Conservation (phyloP, 2,113 vertebrate species). For the Cranoglanis bouderius region DNA sequence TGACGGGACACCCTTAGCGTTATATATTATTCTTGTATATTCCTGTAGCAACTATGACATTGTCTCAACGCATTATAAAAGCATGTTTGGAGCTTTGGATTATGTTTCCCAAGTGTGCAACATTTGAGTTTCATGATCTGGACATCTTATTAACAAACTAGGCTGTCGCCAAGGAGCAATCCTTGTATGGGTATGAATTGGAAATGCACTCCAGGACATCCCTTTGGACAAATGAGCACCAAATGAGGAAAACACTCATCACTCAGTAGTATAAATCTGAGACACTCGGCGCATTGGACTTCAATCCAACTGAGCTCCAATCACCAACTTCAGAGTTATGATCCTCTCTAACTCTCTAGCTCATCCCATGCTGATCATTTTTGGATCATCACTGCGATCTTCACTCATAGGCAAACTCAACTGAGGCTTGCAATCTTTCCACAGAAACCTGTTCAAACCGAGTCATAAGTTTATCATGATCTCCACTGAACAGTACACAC, state of each 20-base stretch:
- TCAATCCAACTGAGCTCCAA: background rate
- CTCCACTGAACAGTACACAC: background rate
- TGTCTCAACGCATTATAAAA: background rate
- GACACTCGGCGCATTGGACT: background rate
- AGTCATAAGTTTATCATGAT: too few species aligned
- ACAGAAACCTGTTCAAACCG: background rate
- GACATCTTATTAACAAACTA: background rate
- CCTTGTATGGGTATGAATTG: background rate
- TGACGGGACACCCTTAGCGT: too few species aligned
- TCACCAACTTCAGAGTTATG: background rate
- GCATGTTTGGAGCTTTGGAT: background rate
- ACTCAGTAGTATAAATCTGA: background rate
- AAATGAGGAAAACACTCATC: constrained; percentile 10
- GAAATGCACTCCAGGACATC: constrained; percentile 2
- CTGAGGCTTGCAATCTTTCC: background rate
- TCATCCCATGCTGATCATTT: background rate
- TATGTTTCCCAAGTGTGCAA: background rate
- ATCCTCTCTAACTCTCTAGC: background rate
- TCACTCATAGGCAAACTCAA: background rate
- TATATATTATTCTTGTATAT: background rate
- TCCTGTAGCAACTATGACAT: background rate
- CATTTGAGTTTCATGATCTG: background rate
- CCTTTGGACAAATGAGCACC: background rate
- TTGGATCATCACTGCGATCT: background rate
- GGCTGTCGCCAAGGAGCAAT: background rate